Conservation (phyloP, 2,888 invertebrate genomes). For the Rhamnusium bicolor region DNA sequence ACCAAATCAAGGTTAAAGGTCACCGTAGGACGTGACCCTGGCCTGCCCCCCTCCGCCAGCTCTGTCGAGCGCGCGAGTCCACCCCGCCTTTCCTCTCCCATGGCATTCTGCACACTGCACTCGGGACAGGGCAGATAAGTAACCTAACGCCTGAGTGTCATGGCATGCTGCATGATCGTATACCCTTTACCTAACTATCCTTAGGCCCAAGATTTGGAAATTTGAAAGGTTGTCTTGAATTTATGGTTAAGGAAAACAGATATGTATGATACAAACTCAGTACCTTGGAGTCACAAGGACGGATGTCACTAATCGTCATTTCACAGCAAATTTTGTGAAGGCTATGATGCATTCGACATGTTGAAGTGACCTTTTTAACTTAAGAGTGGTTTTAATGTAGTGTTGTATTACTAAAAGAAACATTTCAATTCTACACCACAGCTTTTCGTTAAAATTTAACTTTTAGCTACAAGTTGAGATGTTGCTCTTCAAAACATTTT, state of each 20-base stretch:
- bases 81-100: slow-evolving; percentile 58
- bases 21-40: slow-evolving; percentile 82
- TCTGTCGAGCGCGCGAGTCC: slow-evolving; percentile 69
- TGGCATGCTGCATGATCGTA: slow-evolving; percentile 64
- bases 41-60: slow-evolving; percentile 71
- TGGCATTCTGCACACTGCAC: slow-evolving; percentile 59
- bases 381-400: background rate
- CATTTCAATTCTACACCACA: too few relatives aligned
- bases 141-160: slow-evolving; percentile 62
- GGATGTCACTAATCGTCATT: background rate
- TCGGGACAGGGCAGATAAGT: slow-evolving; percentile 66
- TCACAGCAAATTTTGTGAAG: too few relatives aligned
- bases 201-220: slow-evolving; percentile 27
- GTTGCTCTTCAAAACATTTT: too few relatives aligned
- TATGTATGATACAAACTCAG: background rate
- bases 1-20: slow-evolving; percentile 86
- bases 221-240: slow-evolving; percentile 10
- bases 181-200: slow-evolving; percentile 5
- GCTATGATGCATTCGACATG: too few relatives aligned
- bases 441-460: too few relatives aligned
- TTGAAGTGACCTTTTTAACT: too few relatives aligned
- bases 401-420: background rate
- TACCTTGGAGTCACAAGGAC: background rate
- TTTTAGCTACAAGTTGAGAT: too few relatives aligned
- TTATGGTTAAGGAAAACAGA: background rate